Base-by-base conservation (phyloP, 2,888 invertebrate species). In the Luffia ferchaultella region DNA sequence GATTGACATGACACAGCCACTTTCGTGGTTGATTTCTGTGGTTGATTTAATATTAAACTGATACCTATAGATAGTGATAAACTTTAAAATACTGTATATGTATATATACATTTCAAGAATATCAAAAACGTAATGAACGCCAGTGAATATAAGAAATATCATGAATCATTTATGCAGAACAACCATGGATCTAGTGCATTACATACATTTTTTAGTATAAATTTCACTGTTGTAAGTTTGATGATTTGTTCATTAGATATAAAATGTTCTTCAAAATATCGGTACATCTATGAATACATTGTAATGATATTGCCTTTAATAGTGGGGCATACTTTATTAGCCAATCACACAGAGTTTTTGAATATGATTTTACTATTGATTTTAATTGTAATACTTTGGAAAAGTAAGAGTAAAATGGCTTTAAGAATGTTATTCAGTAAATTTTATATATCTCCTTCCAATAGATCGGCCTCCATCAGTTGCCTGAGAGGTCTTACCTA, bases 401-500 rank as follows among this genome's bases (percentile, higher is more conserved):
- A 18, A 48, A 2, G 42, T 5, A 18, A 20, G 3, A 1, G 19
- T 16, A 48, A 48, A 41, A 18, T 16, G 1, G 42, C 41, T 1
- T 3, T 41, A 17, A n/a, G n/a, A n/a, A n/a, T n/a, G n/a, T n/a
- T n/a, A n/a, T n/a, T n/a, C n/a, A n/a, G n/a, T n/a, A n/a, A n/a
- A n/a, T n/a, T n/a, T n/a, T n/a, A n/a, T n/a, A n/a, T n/a, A n/a
- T n/a, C n/a, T n/a, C n/a, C n/a, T 46, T 61, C 58, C 15, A 58
- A 63, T 17, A 70, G 60, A 59, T 58, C 76, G 49, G 61, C 64
- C 44, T 65, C 87, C 47, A 76, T 96, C 53, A 90, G 93, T 5
- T 85, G 89, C 61, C 76, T 89, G 49, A 85, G 95, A 57, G 89
- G 91, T 0, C 76, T 90, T 2, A 89, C 90, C 0, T 91, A 90